Percentiles rank a stretch among this genome's conserved stretches.
Evolutionary conservation across 2,888 invertebrate species (phyloP).

Genomic region (Aphidoletes aphidimyza): DNA sequence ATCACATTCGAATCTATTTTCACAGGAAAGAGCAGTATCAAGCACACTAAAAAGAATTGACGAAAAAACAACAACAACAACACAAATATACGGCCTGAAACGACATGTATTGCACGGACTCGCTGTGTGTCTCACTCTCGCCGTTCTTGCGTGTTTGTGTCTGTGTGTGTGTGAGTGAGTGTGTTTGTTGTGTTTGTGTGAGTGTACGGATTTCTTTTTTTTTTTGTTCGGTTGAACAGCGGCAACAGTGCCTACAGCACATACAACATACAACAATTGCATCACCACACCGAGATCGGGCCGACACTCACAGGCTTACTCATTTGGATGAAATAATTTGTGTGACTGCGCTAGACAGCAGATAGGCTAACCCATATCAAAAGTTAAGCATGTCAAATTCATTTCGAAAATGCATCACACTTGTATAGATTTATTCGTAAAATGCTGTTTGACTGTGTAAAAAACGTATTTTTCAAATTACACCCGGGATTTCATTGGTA

Average conservation of each 20-base stretch:
- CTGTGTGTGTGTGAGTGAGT: not conserved
- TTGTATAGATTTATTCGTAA: too few species aligned
- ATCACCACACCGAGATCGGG: not conserved
- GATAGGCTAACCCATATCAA: too few species aligned
- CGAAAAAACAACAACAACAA: not conserved
- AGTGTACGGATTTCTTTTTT: not conserved
- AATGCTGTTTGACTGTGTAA: too few species aligned
- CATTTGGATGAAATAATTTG: not conserved
- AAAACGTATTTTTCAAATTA: too few species aligned
- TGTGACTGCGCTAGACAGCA: too few species aligned
- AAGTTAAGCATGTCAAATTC: too few species aligned
- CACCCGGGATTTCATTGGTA: too few species aligned
- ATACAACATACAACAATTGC: not conserved
- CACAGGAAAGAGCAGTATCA: conserved; percentile 18
- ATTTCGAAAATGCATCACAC: too few species aligned
- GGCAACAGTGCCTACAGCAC: not conserved
- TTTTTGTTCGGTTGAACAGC: not conserved
- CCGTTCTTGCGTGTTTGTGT: too few species aligned
- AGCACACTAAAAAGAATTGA: not conserved
- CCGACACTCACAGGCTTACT: not conserved
- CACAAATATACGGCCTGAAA: not conserved
- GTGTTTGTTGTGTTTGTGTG: not conserved
- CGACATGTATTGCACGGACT: too few species aligned
- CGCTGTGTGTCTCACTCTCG: too few species aligned
- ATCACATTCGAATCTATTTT: conserved; percentile 29